A percentile compares a stretch with the other conserved stretches of the same genome.
Conservation (phyloP, 2,113 vertebrate genomes). For the Polyodon spathula region DNA sequence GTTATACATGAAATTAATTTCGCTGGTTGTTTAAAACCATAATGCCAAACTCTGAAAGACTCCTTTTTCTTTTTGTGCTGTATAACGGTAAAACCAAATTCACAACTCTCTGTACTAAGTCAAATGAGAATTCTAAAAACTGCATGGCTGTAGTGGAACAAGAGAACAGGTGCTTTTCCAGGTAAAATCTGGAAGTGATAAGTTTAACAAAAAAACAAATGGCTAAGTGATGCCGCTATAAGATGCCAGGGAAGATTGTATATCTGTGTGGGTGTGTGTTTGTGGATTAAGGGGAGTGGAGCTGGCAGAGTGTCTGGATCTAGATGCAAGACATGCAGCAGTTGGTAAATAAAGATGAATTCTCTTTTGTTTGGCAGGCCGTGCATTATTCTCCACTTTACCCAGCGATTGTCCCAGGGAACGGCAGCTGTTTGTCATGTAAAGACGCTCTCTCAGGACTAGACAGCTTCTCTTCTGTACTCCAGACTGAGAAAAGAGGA, state of each 20-base stretch:
- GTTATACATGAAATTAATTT: no score
- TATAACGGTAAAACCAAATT: no score
- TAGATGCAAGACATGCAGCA: constrained; percentile 60
- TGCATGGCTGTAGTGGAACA: no score
- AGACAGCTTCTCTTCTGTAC: constrained; percentile 71
- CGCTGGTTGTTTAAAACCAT: no score
- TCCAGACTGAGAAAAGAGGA: constrained; percentile 8
- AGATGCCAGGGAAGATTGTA: background rate
- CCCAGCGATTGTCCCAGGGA: constrained; percentile 72
- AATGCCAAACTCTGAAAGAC: no score
- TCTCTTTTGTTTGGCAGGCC: constrained; percentile 69
- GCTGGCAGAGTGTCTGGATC: constrained; percentile 48
- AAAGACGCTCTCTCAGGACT: constrained; percentile 86
- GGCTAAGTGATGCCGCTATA: no score
- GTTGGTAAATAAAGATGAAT: constrained; percentile 92
- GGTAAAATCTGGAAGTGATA: no score
- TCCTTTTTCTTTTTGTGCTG: no score
- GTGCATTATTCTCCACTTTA: constrained; percentile 80
- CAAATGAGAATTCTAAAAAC: no score
- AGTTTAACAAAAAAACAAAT: no score
- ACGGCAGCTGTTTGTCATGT: constrained; percentile 88
- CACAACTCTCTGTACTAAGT: no score
- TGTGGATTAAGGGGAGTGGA: constrained; percentile 45
- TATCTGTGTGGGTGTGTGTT: constrained; percentile 14
- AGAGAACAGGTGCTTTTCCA: no score